Base-by-base conservation (phyloP, 1,140 invertebrate species). In the Drosophila serrata region DNA sequence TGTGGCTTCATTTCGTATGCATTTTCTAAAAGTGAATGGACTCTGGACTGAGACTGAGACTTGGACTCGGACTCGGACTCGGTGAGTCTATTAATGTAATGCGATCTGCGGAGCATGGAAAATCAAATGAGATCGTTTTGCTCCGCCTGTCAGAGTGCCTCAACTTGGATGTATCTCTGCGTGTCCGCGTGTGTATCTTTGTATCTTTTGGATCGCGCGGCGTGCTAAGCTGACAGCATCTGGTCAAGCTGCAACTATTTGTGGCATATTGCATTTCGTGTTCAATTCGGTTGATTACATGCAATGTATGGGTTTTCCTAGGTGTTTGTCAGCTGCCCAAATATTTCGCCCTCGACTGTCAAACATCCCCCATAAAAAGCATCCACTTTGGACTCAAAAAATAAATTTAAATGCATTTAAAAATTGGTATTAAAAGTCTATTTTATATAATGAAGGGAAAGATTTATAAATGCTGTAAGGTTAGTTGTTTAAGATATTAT, bases 71-170 rank as follows among this genome's bases (percentile, higher is more conserved):
- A 37, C 31, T 53, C 2, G 11, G 48, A 33, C n/a, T 51, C 27
- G 9, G 27, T n/a, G n/a, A 33, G 76, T 77, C 78, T 86, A 85
- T 85, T 86, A 86, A 85, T 62, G 81, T 69, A 85, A 85, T 78
- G 63, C 61, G 81, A 85, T 85, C 84, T 69, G 81, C 62, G 72
- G 39, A 57, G 67, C 72, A 84, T 75, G 65, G 57, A 80, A 81
- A 85, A 85, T 85, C 76, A 77, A 81, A 77, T 58, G 60, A 63
- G 61, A n/a, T 76, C 70, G 48, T 75, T 59, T 65, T 27, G 51
- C 55, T 39, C 17, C 75, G 74, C 63, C 65, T 70, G 75, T 78
- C 74, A 48, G 49, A 17, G 17, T 31, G 33, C 45, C 46, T 67
- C 51, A 69, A 37, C 57, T 43, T 84, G 81, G 81, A 76, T 84